phyloP scores from a whole-genome alignment of 2,797 vertebrate genomes.

The Sparidentex hasta region DNA sequence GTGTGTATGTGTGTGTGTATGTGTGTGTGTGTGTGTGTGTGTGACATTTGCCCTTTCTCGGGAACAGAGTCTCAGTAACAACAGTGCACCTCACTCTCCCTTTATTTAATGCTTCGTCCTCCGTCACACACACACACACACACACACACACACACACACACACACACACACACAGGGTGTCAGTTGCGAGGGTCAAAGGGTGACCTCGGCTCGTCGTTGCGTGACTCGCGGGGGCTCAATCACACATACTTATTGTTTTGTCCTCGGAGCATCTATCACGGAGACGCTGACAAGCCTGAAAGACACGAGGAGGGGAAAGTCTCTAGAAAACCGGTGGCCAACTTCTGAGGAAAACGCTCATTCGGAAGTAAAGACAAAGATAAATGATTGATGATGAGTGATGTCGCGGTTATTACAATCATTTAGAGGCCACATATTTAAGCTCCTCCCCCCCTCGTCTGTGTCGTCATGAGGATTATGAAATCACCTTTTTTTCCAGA shows the following conservation, averaged over 20 bases:
- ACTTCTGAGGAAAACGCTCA: conserved; percentile 13
- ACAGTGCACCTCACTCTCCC: conserved; percentile 29
- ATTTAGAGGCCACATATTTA: not conserved
- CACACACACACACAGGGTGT: conserved; percentile 42
- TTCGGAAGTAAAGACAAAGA: not conserved
- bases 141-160: conserved; percentile 18
- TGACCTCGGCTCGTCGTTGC: conserved; percentile 59
- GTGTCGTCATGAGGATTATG: not conserved
- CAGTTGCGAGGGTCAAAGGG: conserved; percentile 56
- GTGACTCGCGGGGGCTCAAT: conserved; percentile 57
- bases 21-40: conserved; percentile 23
- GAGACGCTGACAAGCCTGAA: conserved; percentile 47
- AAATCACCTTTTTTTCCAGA: conserved; percentile 1
- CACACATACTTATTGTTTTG: conserved; percentile 62
- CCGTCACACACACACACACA: not conserved
- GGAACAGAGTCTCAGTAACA: conserved; percentile 38
- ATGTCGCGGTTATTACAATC: not conserved
- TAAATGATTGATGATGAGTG: not conserved
- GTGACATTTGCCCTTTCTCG: conserved; percentile 57
- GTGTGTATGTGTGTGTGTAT: conserved; percentile 19
- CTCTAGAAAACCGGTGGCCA: not conserved
- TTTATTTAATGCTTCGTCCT: conserved; percentile 53
- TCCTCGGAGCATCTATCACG: conserved; percentile 50
- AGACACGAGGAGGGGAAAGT: conserved; percentile 1
- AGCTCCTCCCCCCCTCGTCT: not conserved